Evolutionary conservation across 2,113 vertebrate species (phyloP), one percentile per base, ranked within the genome.

Genomic region (Bubo scandiacus): DNA sequence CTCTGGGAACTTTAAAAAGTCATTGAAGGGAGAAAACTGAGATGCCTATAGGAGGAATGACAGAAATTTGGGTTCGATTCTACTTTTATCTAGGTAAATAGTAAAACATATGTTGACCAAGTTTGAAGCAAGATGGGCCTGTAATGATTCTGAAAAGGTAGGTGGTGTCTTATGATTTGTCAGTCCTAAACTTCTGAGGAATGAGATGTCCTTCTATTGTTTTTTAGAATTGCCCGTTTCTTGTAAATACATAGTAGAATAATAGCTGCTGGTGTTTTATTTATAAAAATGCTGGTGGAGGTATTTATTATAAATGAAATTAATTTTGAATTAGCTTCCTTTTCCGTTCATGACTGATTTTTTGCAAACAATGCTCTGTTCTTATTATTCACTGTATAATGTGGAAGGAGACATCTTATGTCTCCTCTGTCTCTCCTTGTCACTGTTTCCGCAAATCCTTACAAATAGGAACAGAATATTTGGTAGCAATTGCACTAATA

Each of bases 231-330:
- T 83, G 54, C 14, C 42, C 0, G 4, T 73, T 96, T 83, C 81
- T 94, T 87, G 72, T 91, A 96, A 95, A 91, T 85, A 86, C 81
- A 66, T 25, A 43, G 71, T 22, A 34, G 74, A 86, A 82, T 45
- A 78, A 94, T 81, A 94, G 52, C 65, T 86, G 67, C 89, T 96
- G 87, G 84, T 95, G 92, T 91, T 96, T 97, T 97, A 97, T 97
- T 95, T 95, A 95, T 97, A 95, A 23, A 94, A 95, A 85, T 38
- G 54, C 16, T 80, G 49, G 66, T 92, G 51, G 84, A 94, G 55
- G 85, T 96, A 97, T 97, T 96, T 85, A 97, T 94, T 86, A 96
- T 97, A 85, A 97, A 97, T 96, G 89, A 97, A 89, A 91, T 94
- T 96, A 92, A 97, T 95, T 97, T 95, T 96, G 67, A 95, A 96